These are phyloP conservation scores for Drosophila ananassae DNA, from an alignment of 1,140 invertebrate species.

Conservation along the genomic window DNA sequence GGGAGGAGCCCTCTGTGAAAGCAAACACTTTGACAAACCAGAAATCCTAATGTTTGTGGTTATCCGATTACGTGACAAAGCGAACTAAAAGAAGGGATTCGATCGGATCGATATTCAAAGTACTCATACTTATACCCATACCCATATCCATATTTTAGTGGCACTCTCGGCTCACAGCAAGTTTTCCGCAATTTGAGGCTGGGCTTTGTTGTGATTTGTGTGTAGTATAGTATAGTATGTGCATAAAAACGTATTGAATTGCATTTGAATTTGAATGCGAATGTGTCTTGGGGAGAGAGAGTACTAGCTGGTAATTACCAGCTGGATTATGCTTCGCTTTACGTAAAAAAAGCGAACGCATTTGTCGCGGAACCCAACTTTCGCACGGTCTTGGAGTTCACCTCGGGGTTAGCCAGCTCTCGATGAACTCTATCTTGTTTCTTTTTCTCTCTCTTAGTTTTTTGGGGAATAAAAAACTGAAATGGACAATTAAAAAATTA, in stretches of 20 bases:
- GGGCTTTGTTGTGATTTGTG: neutral
- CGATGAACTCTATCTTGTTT: conserved; percentile 2
- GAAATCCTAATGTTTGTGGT: conserved; percentile 12
- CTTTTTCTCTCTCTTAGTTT: neutral
- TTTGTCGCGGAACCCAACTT: conserved; percentile 18
- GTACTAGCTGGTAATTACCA: neutral
- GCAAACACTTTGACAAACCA: conserved; percentile 1
- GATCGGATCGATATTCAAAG: conserved; percentile 1
- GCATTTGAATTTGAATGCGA: conserved; percentile 5
- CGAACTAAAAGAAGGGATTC: conserved; percentile 6
- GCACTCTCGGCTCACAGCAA: neutral
- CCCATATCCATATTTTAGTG: neutral
- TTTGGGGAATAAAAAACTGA: neutral
- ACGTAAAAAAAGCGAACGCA: conserved; percentile 7
- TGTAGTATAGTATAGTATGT: neutral
- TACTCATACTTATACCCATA: neutral
- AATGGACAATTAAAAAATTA: conserved; percentile 22
- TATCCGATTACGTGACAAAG: conserved; percentile 1
- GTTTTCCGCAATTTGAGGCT: conserved; percentile 12
- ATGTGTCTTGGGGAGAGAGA: neutral
- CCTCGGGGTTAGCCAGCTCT: conserved; percentile 3
- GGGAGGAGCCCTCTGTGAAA: neutral
- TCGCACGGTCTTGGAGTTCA: conserved; percentile 6
- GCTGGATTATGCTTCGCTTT: neutral
- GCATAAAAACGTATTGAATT: conserved; percentile 15